A percentile compares a stretch with the other conserved stretches of the same genome.
Conservation (phyloP, 2,797 vertebrate genomes). For the Melopsittacus undulatus region DNA sequence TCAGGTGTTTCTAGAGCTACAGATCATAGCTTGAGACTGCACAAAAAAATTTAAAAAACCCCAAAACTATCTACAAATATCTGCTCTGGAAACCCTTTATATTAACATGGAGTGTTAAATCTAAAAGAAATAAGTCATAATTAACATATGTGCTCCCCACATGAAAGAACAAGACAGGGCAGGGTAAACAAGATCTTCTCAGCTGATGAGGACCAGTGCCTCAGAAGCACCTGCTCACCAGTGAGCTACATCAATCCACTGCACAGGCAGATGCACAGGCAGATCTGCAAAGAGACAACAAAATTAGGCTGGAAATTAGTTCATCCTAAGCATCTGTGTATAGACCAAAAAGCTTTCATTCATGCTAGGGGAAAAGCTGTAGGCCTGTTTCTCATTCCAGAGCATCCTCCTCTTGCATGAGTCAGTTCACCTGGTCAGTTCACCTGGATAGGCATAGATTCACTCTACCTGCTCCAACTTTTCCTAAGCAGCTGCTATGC, state of each 20-base stretch:
- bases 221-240: background rate
- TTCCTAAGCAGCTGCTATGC: background rate
- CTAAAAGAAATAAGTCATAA: background rate
- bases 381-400: background rate
- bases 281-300: background rate
- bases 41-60: background rate
- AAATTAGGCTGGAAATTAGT: background rate
- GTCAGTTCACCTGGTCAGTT: background rate
- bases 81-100: background rate
- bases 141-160: fast-evolving
- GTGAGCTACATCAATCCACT: background rate
- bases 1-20: background rate
- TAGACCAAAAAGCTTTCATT: background rate
- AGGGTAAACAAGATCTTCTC: background rate
- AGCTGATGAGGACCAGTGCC: background rate
- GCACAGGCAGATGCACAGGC: background rate
- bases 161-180: background rate
- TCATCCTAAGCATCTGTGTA: background rate
- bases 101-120: background rate
- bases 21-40: background rate
- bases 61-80: background rate
- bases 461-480: background rate
- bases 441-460: fast-evolving
- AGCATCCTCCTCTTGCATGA: background rate
- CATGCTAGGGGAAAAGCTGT: background rate